phyloP scores from a whole-genome alignment of 2,797 vertebrate species.

The Spinus olivaceus region DNA sequence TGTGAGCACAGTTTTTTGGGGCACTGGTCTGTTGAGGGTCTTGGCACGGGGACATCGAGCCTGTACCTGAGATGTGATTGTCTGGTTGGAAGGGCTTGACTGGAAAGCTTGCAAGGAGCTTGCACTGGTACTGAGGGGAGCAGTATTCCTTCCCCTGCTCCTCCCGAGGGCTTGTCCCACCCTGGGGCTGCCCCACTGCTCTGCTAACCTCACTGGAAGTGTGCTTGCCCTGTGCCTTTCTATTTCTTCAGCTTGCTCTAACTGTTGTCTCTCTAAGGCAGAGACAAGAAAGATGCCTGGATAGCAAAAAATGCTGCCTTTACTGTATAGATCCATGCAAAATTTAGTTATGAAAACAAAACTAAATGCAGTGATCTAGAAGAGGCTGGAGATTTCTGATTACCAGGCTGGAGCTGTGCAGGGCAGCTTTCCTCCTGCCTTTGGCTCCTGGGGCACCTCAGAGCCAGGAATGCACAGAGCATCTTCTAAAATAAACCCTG shows the following conservation, averaged over 20 bases:
- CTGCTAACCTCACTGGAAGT: neutral
- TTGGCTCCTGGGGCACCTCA: neutral
- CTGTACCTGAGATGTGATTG: neutral
- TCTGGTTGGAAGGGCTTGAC: neutral
- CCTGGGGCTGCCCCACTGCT: neutral
- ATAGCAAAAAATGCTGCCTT: neutral
- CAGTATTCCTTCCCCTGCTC: neutral
- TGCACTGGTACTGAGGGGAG: rapidly evolving
- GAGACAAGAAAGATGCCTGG: neutral
- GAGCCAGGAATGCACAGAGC: rapidly evolving
- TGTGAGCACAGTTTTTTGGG: neutral
- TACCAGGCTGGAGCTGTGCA: neutral
- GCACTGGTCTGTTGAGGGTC: neutral
- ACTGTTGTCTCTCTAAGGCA: neutral
- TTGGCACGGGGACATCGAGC: neutral
- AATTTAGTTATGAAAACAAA: neutral
- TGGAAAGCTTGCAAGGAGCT: neutral
- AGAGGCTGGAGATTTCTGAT: neutral
- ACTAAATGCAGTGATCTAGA: neutral
- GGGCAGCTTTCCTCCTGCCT: neutral
- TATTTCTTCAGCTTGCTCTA: neutral
- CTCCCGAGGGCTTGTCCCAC: neutral
- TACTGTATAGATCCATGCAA: neutral
- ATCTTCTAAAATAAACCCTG: neutral
- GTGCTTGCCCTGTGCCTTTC: neutral